Evolutionary conservation across 2,113 vertebrate species (phyloP), one percentile per base, ranked within the genome.

Genomic region (Cephalopterus ornatus): DNA sequence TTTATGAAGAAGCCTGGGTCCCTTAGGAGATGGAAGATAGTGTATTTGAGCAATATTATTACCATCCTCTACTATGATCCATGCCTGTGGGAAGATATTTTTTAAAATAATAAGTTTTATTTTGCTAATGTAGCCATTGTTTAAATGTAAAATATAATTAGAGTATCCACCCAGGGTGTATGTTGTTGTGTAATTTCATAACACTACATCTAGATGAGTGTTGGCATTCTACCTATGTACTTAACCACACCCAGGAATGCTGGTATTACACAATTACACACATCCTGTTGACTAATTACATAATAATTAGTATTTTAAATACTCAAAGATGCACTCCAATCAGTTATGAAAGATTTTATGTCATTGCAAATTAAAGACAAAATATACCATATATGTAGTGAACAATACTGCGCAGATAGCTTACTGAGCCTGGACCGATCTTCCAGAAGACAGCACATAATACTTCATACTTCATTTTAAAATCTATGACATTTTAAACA

Each of bases 221-320:
- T 76, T 98, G 98, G 98, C 97, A 28, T 79, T 85, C 81, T 94
- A 94, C 91, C 92, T 97, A 59, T 3, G 4, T 72, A 96, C 92
- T 96, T 92, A 92, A 96, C 96, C 97, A 94, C 90, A 90, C 96
- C 87, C 94, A 97, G 75, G 94, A 97, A 95, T 85, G 80, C 88
- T 93, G 79, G 89, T 95, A 92, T 97, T 97, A 94, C 97, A 94
- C 94, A 97, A 96, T 95, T 96, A 91, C 93, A 97, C 80, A 96
- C 86, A 97, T 97, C 95, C 97, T 97, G 92, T 91, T 96, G 92
- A 93, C 96, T 98, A 97, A 97, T 98, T 98, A 97, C 41, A 86
- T 96, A 98, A 98, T 97, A 92, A 96, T 93, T 94, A 90, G 67
- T 94, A 94, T 90, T 97, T 95, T 98, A 95, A 95, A 95, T 75